These are phyloP conservation scores for Pemphigus obesinymphae DNA, from an alignment of 1,140 invertebrate species.

Conservation along the genomic window DNA sequence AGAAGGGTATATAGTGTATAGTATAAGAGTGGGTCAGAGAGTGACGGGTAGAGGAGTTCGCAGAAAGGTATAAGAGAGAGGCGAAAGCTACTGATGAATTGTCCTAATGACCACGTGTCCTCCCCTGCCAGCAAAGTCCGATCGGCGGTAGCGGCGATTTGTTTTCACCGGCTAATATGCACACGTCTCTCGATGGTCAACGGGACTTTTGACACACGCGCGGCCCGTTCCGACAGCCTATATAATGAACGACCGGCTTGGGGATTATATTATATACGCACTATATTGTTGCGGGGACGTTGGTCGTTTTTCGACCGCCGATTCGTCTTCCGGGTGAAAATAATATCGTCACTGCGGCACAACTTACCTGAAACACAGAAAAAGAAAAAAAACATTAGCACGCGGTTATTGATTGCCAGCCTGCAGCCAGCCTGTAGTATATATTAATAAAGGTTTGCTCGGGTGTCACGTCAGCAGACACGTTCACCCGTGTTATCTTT, in stretches of 20 bases:
- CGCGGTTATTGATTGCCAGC: neutral
- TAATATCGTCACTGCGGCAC: neutral
- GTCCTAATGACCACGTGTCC: constrained; percentile 33
- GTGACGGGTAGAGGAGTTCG: neutral
- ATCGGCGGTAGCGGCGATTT: neutral
- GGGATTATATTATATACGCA: constrained; percentile 18
- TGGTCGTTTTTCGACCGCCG: neutral
- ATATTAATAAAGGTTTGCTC: neutral
- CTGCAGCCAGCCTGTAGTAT: neutral
- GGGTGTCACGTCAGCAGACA: constrained; percentile 6
- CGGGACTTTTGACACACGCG: constrained; percentile 3
- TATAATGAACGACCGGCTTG: constrained; percentile 35
- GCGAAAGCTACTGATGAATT: constrained; percentile 39
- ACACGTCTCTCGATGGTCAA: neutral
- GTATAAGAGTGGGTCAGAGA: neutral
- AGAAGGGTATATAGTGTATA: neutral
- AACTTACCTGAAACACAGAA: constrained; percentile 34
- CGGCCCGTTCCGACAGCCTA: neutral
- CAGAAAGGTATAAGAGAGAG: constrained; percentile 30
- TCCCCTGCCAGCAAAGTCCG: constrained; percentile 16
- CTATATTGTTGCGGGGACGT: neutral
- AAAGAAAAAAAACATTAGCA: constrained; percentile 10
- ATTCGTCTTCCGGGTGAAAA: neutral
- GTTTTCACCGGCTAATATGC: constrained; percentile 27
- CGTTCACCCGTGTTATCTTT: constrained; percentile 13